Conservation (phyloP, 2,113 vertebrate genomes). For the Nettapus auritus region DNA sequence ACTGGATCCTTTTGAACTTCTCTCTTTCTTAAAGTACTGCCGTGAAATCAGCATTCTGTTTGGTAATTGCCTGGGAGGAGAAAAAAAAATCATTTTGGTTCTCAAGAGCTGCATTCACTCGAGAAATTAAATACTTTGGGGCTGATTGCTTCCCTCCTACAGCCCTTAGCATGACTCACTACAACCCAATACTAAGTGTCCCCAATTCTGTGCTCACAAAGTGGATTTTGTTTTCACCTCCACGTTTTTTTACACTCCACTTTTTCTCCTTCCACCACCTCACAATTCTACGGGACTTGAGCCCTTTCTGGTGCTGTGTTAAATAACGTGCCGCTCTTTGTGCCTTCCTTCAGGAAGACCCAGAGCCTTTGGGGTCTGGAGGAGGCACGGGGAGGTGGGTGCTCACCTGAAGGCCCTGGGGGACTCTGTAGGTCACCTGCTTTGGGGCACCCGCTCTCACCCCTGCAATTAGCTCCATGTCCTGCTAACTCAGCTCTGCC, state of each 20-base stretch:
- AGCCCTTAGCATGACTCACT: slow-evolving; percentile 14
- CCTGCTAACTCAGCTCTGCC: background rate
- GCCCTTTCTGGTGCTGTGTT: background rate
- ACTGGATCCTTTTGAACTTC: background rate
- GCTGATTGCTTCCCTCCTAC: slow-evolving; percentile 4
- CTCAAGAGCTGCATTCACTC: background rate
- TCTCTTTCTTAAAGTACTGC: background rate
- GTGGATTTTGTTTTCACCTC: background rate
- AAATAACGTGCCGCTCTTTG: background rate
- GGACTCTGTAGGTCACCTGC: background rate
- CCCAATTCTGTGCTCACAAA: background rate
- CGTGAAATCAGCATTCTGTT: background rate
- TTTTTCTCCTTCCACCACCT: background rate
- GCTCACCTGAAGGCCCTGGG: background rate
- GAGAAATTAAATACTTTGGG: slow-evolving; percentile 19
- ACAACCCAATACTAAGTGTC: background rate
- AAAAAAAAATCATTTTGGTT: background rate
- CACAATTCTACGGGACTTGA: background rate
- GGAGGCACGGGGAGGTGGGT: background rate
- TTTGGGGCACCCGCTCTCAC: background rate
- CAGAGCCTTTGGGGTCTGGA: background rate
- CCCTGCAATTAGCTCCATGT: accelerated
- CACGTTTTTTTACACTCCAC: background rate
- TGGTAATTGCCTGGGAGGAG: background rate
- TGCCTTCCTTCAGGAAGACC: background rate